Base-by-base conservation (phyloP, 2,113 vertebrate genomes). In the Lichenostomus cassidix region DNA sequence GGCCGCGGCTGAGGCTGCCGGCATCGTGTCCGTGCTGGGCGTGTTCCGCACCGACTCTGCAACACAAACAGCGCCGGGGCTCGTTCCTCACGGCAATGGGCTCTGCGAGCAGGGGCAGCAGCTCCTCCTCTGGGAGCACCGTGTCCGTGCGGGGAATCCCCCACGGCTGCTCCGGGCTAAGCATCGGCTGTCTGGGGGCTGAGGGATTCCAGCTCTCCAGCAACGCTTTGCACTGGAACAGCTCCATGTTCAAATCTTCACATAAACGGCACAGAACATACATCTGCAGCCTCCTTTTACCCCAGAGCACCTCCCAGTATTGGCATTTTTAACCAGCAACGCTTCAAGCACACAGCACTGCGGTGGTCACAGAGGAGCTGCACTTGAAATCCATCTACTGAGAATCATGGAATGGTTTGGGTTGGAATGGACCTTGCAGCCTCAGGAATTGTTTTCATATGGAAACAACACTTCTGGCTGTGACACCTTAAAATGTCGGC, bases 1-100 rank as follows among this genome's bases (percentile, higher is more conserved):
- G 4, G 98, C 97, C 25, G 97, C 98, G 85, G 99, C 98, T 1
- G 98, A 98, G 59, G 98, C 98, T 15, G 98, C 96, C 1, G 99
- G 99, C 95, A 99, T 98, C 69, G 99, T 98, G 95, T 99, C 99
- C 0, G 98, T 98, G 96, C 98, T 99, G n/a, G 99, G 98, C 18
- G 99, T 99, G 87, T 99, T 99, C 89, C 99, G 98, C 83, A 99
- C 98, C 0, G 99, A 99, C 88, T 99, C 99, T 99, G 97, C 27
- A 97, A 82, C 37, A 47, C 52, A 22, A 23, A 49, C 47, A 49
- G 47, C 22, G 19, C 10, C 47, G 19, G 15, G 15, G 15, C 35
- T 29, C 3, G 35, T 0, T 11, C 15, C 79, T 3, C 3, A 2
- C 56, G 2, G 39, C 23, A 1, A 21, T 0, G 10, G 29, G 42